Conservation (phyloP, 2,797 vertebrate genomes). For the Acipenser ruthenus region DNA sequence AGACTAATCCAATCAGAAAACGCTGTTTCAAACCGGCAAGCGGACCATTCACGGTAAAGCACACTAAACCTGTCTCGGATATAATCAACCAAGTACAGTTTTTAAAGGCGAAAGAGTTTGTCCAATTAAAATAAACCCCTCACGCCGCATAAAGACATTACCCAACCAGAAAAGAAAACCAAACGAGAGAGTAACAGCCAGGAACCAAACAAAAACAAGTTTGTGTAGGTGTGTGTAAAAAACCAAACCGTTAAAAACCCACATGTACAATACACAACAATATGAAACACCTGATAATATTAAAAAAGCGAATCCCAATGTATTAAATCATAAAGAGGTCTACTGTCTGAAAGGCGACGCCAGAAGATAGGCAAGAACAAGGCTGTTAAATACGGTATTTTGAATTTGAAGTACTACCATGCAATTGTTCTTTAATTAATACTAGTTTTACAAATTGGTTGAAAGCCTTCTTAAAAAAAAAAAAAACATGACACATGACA, state of each 20-base stretch:
- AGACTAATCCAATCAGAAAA: conserved; percentile 43
- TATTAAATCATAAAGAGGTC: too few relatives aligned
- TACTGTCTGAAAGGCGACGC: too few relatives aligned
- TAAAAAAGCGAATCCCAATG: too few relatives aligned
- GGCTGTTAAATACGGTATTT: too few relatives aligned
- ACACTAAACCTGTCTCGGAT: conserved; percentile 21
- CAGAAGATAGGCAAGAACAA: too few relatives aligned
- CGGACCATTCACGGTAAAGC: conserved; percentile 31
- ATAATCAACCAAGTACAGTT: conserved; percentile 25
- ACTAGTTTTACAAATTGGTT: too few relatives aligned
- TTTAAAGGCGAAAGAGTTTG: conserved; percentile 13
- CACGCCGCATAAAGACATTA: conserved; percentile 16
- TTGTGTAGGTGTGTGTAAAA: neutral
- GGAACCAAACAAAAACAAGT: neutral
- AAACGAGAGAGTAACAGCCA: conserved; percentile 35
- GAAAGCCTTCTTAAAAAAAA: too few relatives aligned
- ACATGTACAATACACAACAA: neutral
- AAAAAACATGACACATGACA: too few relatives aligned
- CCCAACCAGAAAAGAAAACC: conserved; percentile 44
- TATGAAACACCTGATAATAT: too few relatives aligned
- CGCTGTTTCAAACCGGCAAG: conserved; percentile 27
- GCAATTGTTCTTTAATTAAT: too few relatives aligned
- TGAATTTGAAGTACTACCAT: too few relatives aligned
- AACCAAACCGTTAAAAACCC: neutral
- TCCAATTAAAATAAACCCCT: conserved; percentile 39